Evolutionary conservation across 2,113 vertebrate species (phyloP), one percentile per base, ranked within the genome.

Genomic region (Alouatta palliata): DNA sequence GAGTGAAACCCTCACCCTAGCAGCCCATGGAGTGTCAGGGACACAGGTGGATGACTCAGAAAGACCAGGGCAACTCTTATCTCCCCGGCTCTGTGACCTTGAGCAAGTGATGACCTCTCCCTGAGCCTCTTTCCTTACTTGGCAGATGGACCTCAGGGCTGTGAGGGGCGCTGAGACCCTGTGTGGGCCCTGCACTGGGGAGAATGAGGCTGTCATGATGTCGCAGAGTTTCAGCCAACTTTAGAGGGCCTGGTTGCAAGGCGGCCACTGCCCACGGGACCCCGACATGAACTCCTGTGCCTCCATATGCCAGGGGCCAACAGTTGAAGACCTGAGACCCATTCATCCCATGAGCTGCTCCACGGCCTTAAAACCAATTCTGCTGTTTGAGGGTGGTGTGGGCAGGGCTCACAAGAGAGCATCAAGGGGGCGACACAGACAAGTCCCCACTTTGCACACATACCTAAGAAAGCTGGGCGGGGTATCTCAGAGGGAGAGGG

Each of bases 381-480:
- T 58, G 6, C 6, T 40, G 58, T 43, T 21, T 23, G 45, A 54
- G 87, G 71, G 2, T 16, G 25, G 40, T 13, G 1, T 6, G 3
- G n/a, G 61, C 40, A 68, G 75, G 43, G 25, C 19, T 49, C 68
- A 35, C 35, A 10, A 35, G 17, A 45, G 19, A 19, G 16, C 2
- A 0, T 37, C 58, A 1, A 2, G 5, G 1, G 11, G 61, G 54
- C 0, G 1, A n/a, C 54, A 30, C 20, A 6, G 0, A 13, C 21
- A 23, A 66, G 54, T 12, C 21, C 14, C 13, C 43, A 7, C 52
- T 27, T 9, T 1, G 1, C 14, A 61, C 10, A 19, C 1, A 49
- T 23, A 6, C 49, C 19, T 54, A 3, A 30, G 25, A 32, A 70
- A n/a, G 19, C 6, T 2, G 35, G 61, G 9, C 1, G 2, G 6